Evolutionary conservation across 2,888 invertebrate genomes (phyloP).

Genomic region (Cryptosula pallasiana): DNA sequence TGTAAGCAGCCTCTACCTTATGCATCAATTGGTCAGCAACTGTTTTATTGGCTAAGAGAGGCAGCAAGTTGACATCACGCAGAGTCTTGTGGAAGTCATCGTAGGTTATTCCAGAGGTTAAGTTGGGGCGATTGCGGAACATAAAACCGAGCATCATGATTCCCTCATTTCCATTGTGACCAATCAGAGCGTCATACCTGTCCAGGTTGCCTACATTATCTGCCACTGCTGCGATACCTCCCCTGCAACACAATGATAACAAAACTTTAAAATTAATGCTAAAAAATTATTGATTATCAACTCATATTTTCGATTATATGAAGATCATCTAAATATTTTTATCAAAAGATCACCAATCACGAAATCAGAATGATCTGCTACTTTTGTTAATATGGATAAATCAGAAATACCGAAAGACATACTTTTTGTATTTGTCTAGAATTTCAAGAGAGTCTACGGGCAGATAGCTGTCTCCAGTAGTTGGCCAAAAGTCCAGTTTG

Average conservation of each 20-base stretch:
- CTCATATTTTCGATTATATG: too few relatives aligned
- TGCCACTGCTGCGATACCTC: background rate
- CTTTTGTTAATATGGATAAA: too few relatives aligned
- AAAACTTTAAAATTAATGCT: too few relatives aligned
- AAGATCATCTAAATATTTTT: too few relatives aligned
- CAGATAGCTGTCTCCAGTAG: background rate
- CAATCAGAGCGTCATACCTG: background rate
- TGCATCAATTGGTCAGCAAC: background rate
- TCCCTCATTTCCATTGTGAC: constrained; percentile 4
- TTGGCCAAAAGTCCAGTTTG: background rate
- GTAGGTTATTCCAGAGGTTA: background rate
- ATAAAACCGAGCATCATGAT: background rate
- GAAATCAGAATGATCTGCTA: too few relatives aligned
- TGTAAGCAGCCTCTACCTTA: background rate
- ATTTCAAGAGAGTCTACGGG: background rate
- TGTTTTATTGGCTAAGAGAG: background rate
- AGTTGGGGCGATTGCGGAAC: background rate
- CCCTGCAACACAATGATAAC: too few relatives aligned
- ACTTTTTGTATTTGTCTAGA: background rate
- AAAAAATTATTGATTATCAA: too few relatives aligned
- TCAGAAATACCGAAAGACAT: too few relatives aligned
- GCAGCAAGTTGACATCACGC: background rate
- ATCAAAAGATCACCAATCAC: too few relatives aligned
- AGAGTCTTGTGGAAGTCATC: background rate
- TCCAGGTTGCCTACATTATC: background rate